Percentiles rank a stretch among this genome's conserved stretches.
phyloP scores from a whole-genome alignment of 2,888 invertebrate genomes.

The Himalopsyche anomala region DNA sequence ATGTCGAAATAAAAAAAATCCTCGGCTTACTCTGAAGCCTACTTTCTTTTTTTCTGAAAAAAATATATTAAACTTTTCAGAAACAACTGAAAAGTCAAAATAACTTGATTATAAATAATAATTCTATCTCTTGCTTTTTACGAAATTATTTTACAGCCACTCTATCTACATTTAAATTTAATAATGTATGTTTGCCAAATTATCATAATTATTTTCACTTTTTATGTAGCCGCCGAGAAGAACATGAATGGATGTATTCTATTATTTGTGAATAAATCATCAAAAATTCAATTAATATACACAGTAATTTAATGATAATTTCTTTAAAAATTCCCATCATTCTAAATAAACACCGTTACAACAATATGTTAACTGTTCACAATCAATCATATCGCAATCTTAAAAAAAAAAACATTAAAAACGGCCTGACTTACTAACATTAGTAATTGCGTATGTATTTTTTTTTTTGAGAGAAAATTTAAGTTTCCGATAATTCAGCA shows the following conservation, averaged over 20 bases:
- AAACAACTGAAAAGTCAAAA: too few relatives aligned
- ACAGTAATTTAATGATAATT: neutral
- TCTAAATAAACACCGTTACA: constrained; percentile 15
- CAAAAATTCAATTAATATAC: neutral
- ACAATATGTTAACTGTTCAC: constrained; percentile 6
- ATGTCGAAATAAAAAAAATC: too few relatives aligned
- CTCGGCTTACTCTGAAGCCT: too few relatives aligned
- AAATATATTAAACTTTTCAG: too few relatives aligned
- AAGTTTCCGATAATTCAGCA: neutral
- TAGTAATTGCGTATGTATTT: neutral
- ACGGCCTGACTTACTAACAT: neutral
- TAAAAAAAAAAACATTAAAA: neutral
- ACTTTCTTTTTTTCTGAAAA: too few relatives aligned
- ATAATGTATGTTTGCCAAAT: too few relatives aligned
- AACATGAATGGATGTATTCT: neutral
- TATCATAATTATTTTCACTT: too few relatives aligned
- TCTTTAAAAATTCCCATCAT: neutral
- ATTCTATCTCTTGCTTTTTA: too few relatives aligned
- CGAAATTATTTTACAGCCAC: too few relatives aligned
- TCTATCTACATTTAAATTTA: too few relatives aligned
- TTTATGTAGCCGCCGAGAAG: neutral
- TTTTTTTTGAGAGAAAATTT: neutral
- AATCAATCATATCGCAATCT: neutral
- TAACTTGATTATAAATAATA: too few relatives aligned
- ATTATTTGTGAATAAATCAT: neutral